Conservation (phyloP, 1,140 invertebrate species). For the Hesperophylax magnus region DNA sequence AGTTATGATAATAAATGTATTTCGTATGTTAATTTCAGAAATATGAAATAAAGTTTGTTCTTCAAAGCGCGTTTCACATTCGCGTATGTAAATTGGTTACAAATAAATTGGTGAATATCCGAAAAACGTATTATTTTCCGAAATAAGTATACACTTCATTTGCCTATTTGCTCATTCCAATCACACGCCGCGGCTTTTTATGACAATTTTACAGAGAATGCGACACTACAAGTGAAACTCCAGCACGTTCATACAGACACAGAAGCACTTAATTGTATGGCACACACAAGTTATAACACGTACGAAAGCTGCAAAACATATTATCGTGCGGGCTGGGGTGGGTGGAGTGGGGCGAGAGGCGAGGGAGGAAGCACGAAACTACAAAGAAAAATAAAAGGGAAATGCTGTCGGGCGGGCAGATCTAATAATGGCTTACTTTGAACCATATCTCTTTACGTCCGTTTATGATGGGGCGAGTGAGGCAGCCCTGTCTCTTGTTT, state of each 20-base stretch:
- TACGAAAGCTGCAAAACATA: slow-evolving; percentile 31
- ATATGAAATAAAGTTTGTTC: slow-evolving; percentile 36
- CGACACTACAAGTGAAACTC: slow-evolving; percentile 1
- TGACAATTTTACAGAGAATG: slow-evolving; percentile 53
- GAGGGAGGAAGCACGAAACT: not conserved
- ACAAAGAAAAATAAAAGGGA: slow-evolving; percentile 42
- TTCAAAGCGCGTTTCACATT: slow-evolving; percentile 30
- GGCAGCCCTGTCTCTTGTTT: not conserved
- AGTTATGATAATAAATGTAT: slow-evolving; percentile 45
- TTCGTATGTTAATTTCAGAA: slow-evolving; percentile 37
- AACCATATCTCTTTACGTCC: slow-evolving; percentile 30
- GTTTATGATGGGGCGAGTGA: slow-evolving; percentile 28
- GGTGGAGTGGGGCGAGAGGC: not conserved
- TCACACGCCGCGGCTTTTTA: slow-evolving; percentile 52
- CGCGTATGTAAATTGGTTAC: slow-evolving; percentile 10
- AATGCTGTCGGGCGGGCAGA: slow-evolving; percentile 32
- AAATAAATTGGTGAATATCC: not conserved
- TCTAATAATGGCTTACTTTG: slow-evolving; percentile 49
- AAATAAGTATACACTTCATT: slow-evolving; percentile 33
- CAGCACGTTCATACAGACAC: slow-evolving; percentile 39
- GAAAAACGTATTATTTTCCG: slow-evolving; percentile 1
- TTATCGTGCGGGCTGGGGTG: not conserved
- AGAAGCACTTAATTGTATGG: slow-evolving; percentile 45
- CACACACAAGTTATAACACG: slow-evolving; percentile 4
- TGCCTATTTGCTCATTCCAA: slow-evolving; percentile 46